These are phyloP conservation scores for Drosophila phalerata DNA, from an alignment of 2,888 invertebrate species.

Conservation along the genomic window DNA sequence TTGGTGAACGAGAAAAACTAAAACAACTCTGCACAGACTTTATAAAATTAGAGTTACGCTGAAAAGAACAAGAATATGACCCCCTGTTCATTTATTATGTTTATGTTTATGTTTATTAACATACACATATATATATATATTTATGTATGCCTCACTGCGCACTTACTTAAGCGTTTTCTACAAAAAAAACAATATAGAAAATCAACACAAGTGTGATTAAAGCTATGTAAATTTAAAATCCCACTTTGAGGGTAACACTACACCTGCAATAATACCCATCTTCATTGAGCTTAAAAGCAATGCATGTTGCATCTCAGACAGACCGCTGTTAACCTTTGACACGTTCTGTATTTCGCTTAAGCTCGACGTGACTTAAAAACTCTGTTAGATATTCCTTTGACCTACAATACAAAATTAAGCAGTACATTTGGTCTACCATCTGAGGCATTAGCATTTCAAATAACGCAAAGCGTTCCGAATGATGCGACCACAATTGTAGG, in stretches of 20 bases:
- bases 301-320: conserved; percentile 32
- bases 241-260: conserved; percentile 7
- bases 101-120: conserved; percentile 44
- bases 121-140: conserved; percentile 20
- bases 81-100: conserved; percentile 25
- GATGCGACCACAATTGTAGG: conserved; percentile 45
- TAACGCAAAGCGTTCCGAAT: conserved; percentile 57
- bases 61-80: conserved; percentile 4
- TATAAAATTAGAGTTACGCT: conserved; percentile 15
- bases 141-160: conserved; percentile 52
- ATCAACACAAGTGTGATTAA: conserved; percentile 17
- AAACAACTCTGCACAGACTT: conserved; percentile 4
- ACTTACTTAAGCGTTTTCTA: conserved; percentile 43
- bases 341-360: conserved; percentile 34
- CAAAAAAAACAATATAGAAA: background rate
- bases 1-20: conserved; percentile 6
- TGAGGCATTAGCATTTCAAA: conserved; percentile 61
- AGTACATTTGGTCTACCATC: conserved; percentile 24
- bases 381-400: conserved; percentile 16
- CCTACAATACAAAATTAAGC: conserved; percentile 33
- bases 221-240: conserved; percentile 26
- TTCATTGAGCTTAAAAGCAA: conserved; percentile 11
- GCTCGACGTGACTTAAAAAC: conserved; percentile 43
- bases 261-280: conserved; percentile 9
- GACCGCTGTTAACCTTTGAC: conserved; percentile 49